A percentile compares a stretch with the other conserved stretches of the same genome.
Evolutionary conservation across 2,797 vertebrate genomes (phyloP).

Genomic region (Hippoglossus hippoglossus): DNA sequence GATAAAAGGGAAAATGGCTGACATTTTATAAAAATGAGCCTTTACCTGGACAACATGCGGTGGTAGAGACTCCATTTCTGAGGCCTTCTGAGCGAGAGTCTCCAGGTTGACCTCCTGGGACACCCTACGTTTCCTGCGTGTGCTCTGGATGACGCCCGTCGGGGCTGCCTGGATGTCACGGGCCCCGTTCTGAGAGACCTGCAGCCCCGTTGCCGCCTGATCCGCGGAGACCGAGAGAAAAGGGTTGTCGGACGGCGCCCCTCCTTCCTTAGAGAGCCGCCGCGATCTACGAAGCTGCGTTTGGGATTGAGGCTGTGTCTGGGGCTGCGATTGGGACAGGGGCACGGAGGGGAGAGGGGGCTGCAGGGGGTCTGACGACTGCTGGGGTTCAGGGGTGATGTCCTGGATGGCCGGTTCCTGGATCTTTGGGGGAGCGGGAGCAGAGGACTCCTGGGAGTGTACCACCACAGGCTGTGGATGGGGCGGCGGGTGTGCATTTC

Average conservation of each 20-base stretch:
- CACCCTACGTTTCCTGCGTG: slow-evolving; percentile 88
- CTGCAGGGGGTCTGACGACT: slow-evolving; percentile 62
- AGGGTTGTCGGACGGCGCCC: slow-evolving; percentile 86
- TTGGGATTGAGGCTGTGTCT: slow-evolving; percentile 73
- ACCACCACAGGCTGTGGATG: slow-evolving; percentile 79
- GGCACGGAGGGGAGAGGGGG: slow-evolving; percentile 68
- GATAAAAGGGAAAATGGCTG: not conserved
- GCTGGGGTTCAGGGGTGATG: slow-evolving; percentile 75
- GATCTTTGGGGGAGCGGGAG: slow-evolving; percentile 55
- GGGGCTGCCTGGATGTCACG: slow-evolving; percentile 86
- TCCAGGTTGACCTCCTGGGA: slow-evolving; percentile 97
- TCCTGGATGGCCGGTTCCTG: slow-evolving; percentile 77
- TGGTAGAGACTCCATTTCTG: slow-evolving; percentile 93
- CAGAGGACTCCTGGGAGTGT: slow-evolving; percentile 77
- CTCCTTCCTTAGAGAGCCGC: slow-evolving; percentile 94
- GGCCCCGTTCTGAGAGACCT: slow-evolving; percentile 65
- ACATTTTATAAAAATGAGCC: not conserved
- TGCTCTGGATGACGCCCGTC: slow-evolving; percentile 94
- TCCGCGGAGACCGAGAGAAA: slow-evolving; percentile 69
- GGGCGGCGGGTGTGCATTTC: slow-evolving; percentile 78
- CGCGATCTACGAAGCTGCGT: slow-evolving; percentile 89
- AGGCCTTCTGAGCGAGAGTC: slow-evolving; percentile 96
- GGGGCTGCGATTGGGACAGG: slow-evolving; percentile 70
- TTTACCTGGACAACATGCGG: slow-evolving; percentile 79
- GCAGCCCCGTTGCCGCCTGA: slow-evolving; percentile 49